phyloP scores from a whole-genome alignment of 2,113 vertebrate genomes.

The Rutilus rutilus region DNA sequence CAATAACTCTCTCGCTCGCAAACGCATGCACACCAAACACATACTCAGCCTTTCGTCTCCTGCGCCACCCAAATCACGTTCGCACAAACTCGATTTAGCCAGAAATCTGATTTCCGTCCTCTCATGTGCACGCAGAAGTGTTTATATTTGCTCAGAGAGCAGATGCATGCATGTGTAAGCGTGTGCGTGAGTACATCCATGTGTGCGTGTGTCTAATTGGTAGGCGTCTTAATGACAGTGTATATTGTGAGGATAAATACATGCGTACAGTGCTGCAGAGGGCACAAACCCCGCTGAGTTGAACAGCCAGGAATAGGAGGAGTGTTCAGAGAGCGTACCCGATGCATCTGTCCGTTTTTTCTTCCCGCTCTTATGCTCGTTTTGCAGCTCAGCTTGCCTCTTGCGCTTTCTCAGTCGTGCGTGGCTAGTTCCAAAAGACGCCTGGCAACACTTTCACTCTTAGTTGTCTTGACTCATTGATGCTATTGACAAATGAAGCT shows the following conservation, averaged over 20 bases:
- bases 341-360: slow-evolving; percentile 44
- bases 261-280: slow-evolving; percentile 54
- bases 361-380: background rate
- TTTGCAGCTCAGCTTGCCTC: background rate
- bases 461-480: slow-evolving; percentile 51
- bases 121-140: background rate
- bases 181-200: slow-evolving; percentile 7
- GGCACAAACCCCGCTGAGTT: slow-evolving; percentile 45
- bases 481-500: slow-evolving; percentile 43
- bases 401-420: background rate
- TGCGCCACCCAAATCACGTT: background rate
- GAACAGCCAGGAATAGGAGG: slow-evolving; percentile 14
- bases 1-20: slow-evolving; percentile 10
- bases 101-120: slow-evolving; percentile 32
- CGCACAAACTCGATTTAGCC: slow-evolving; percentile 24
- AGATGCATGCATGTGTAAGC: background rate
- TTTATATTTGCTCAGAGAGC: slow-evolving; percentile 23
- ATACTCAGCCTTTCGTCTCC: slow-evolving; percentile 33
- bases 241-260: slow-evolving; percentile 62
- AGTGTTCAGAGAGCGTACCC: slow-evolving; percentile 30
- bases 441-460: slow-evolving; percentile 40
- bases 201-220: slow-evolving; percentile 58
- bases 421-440: background rate
- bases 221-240: slow-evolving; percentile 69
- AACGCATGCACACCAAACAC: slow-evolving; percentile 17